Conservation (phyloP, 2,888 invertebrate genomes). For the Micropterix aruncella region DNA sequence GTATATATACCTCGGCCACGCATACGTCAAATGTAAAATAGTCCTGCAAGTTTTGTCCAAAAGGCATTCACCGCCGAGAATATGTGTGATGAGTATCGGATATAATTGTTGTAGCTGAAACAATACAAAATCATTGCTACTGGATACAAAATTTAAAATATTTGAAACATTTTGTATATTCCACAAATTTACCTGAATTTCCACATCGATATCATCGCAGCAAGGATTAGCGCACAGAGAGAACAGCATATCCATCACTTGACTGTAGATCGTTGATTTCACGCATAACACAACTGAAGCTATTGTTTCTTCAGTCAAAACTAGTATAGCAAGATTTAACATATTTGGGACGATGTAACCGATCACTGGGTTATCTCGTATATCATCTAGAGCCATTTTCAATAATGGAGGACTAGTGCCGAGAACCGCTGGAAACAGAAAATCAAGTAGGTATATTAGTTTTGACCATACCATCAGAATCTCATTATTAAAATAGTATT, state of each 20-base stretch:
- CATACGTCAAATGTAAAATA: constrained; percentile 32
- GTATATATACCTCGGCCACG: constrained; percentile 33
- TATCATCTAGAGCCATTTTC: constrained; percentile 37
- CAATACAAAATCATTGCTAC: constrained; percentile 1
- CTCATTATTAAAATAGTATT: too few relatives aligned
- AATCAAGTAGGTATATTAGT: too few relatives aligned
- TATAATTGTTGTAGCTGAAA: constrained; percentile 34
- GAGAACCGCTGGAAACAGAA: constrained; percentile 28
- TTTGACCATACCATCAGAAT: too few relatives aligned
- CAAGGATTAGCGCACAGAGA: constrained; percentile 43
- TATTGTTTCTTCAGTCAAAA: constrained; percentile 39
- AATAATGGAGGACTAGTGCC: constrained; percentile 36
- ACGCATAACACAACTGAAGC: constrained; percentile 14
- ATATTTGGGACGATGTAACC: constrained; percentile 46
- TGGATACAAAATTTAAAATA: too few relatives aligned
- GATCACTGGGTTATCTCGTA: constrained; percentile 40
- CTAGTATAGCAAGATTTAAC: constrained; percentile 41
- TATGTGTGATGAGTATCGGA: constrained; percentile 37
- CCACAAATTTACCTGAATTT: constrained; percentile 38
- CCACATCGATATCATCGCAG: constrained; percentile 39
- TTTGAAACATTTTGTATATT: too few relatives aligned
- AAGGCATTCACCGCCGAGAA: constrained; percentile 31
- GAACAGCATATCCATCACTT: constrained; percentile 39
- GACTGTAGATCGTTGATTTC: constrained; percentile 20
- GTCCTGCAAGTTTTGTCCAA: constrained; percentile 37